These are phyloP conservation scores for Hyles euphorbiae DNA, from an alignment of 1,140 invertebrate genomes.

Conservation along the genomic window DNA sequence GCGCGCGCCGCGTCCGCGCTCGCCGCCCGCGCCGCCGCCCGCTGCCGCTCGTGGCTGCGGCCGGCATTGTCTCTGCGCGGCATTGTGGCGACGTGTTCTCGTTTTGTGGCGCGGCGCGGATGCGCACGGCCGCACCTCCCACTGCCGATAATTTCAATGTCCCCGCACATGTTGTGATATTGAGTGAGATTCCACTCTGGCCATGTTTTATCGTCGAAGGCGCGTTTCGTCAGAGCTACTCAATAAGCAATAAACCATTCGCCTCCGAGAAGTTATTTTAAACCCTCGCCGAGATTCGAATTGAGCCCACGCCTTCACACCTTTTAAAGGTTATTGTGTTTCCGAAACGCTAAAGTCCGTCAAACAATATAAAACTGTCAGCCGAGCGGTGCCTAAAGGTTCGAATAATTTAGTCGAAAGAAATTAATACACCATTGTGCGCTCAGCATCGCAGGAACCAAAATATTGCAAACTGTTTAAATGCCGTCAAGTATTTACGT, in stretches of 20 bases:
- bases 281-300: constrained; percentile 52
- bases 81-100: constrained; percentile 67
- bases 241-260: constrained; percentile 75
- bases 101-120: constrained; percentile 60
- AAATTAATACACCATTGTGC: no score
- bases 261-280: constrained; percentile 69
- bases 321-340: constrained; percentile 73
- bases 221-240: constrained; percentile 63
- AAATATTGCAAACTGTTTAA: no score
- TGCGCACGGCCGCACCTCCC: constrained; percentile 43
- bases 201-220: constrained; percentile 55
- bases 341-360: constrained; percentile 46
- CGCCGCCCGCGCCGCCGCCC: constrained; percentile 26
- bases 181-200: constrained; percentile 64
- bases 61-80: constrained; percentile 38
- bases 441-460: no score
- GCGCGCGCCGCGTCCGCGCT: constrained; percentile 26
- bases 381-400: constrained; percentile 2
- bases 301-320: constrained; percentile 61
- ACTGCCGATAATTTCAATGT: constrained; percentile 72
- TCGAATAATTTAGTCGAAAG: no score
- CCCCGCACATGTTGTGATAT: constrained; percentile 66
- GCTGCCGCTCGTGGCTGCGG: constrained; percentile 22
- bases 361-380: constrained; percentile 33
- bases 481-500: no score